Evolutionary conservation across 2,888 invertebrate genomes (phyloP).

Genomic region (Melikaiella ostensackeni): DNA sequence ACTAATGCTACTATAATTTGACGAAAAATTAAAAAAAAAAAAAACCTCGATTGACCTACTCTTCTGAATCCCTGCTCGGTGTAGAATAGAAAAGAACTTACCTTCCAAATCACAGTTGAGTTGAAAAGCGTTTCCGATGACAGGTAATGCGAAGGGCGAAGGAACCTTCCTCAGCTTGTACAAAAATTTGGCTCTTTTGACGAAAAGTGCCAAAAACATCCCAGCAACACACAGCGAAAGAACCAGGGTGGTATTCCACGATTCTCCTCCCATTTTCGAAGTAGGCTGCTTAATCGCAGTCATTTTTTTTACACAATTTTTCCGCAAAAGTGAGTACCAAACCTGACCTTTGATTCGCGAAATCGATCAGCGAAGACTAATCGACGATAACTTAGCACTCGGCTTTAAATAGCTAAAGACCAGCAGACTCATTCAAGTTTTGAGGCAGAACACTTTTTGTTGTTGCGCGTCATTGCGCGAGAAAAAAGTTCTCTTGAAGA

Average conservation of each 20-base stretch:
- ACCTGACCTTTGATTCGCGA: not conserved
- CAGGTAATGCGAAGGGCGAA: slow-evolving; percentile 68
- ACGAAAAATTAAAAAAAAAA: too few species aligned
- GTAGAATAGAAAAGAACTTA: slow-evolving; percentile 54
- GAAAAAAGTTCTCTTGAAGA: not conserved
- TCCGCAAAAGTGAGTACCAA: not conserved
- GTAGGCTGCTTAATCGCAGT: not conserved
- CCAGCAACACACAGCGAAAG: slow-evolving; percentile 57
- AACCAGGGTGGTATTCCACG: slow-evolving; percentile 62
- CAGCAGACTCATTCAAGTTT: slow-evolving; percentile 9
- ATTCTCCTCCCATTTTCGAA: slow-evolving; percentile 28
- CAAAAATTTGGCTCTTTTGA: slow-evolving; percentile 63
- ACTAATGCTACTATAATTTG: too few species aligned
- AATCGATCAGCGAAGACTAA: not conserved
- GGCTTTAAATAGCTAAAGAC: slow-evolving; percentile 8
- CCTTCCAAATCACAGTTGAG: slow-evolving; percentile 73
- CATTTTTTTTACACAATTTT: slow-evolving; percentile 3
- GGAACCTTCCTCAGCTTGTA: slow-evolving; percentile 68
- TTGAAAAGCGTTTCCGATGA: slow-evolving; percentile 74
- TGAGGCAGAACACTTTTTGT: not conserved
- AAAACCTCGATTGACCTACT: too few species aligned
- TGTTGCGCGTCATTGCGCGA: not conserved
- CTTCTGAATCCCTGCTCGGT: too few species aligned
- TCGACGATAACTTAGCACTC: not conserved
- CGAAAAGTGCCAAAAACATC: slow-evolving; percentile 53